Percentiles rank a stretch among this genome's conserved stretches.
phyloP scores from a whole-genome alignment of 2,113 vertebrate species.

The Calidris pygmaea region DNA sequence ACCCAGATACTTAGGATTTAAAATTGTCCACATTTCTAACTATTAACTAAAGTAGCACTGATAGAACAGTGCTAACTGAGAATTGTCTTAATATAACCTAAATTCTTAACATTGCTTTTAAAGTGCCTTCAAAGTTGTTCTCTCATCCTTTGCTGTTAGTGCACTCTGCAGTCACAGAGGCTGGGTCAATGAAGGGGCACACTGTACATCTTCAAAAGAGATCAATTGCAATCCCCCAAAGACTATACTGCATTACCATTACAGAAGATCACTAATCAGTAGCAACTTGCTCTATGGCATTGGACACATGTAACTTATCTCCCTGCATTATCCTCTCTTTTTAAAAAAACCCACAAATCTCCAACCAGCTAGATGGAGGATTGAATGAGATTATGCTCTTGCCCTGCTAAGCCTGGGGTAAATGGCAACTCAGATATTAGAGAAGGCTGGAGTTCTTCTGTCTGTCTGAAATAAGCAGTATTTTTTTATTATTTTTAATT shows the following conservation, averaged over 20 bases:
- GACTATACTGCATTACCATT: slow-evolving; percentile 22
- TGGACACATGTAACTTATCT: slow-evolving; percentile 26
- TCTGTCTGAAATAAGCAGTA: background rate
- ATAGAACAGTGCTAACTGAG: background rate
- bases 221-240: slow-evolving; percentile 31
- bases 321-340: background rate
- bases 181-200: slow-evolving; percentile 23
- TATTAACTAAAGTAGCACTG: background rate
- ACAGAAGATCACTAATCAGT: slow-evolving; percentile 38
- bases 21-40: background rate
- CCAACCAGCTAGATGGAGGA: background rate
- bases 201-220: slow-evolving; percentile 15
- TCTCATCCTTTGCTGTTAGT: background rate
- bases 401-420: background rate
- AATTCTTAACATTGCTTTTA: background rate
- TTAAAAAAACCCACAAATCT: background rate
- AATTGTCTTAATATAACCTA: background rate
- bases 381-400: background rate
- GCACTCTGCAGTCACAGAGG: background rate
- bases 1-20: background rate
- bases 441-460: background rate
- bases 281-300: background rate
- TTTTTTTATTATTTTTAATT: too few relatives aligned
- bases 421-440: background rate
- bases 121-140: slow-evolving; percentile 21